phyloP scores from a whole-genome alignment of 2,888 invertebrate species.

The Zaprionus obscuricornis region DNA sequence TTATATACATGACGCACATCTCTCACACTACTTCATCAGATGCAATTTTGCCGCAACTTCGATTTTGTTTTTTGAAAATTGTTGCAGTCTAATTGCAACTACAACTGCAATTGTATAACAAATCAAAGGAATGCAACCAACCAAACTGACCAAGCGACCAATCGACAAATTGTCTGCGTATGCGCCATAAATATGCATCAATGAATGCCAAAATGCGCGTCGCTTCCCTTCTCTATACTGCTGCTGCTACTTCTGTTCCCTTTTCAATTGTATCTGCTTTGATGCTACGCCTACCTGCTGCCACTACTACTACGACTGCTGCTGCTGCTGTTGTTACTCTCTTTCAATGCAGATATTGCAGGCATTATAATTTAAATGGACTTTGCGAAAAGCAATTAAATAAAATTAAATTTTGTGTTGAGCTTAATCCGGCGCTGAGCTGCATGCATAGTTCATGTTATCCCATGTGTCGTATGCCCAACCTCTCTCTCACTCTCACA shows the following conservation, averaged over 20 bases:
- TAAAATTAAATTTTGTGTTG: conserved; percentile 73
- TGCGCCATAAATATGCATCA: conserved; percentile 63
- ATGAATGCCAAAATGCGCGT: conserved; percentile 31
- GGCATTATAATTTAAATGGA: conserved; percentile 77
- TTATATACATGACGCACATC: conserved; percentile 15
- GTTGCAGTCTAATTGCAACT: conserved; percentile 62
- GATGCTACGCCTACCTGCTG: conserved; percentile 17
- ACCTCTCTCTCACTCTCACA: not conserved
- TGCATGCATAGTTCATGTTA: conserved; percentile 76
- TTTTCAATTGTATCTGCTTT: conserved; percentile 27
- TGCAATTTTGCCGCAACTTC: too few species aligned
- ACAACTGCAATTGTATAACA: conserved; percentile 42
- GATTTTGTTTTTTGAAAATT: too few species aligned
- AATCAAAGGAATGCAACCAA: conserved; percentile 62
- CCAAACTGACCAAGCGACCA: conserved; percentile 1
- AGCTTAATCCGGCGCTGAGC: conserved; percentile 71
- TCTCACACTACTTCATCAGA: not conserved
- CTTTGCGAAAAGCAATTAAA: conserved; percentile 77
- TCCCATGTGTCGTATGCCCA: conserved; percentile 42
- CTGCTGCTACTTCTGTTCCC: not conserved
- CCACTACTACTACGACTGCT: too few species aligned
- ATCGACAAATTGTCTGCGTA: conserved; percentile 69
- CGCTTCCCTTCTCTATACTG: not conserved
- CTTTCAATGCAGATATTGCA: conserved; percentile 52
- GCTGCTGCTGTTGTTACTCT: too few species aligned